These are phyloP conservation scores for Melinaea menophilus DNA, from an alignment of 2,888 invertebrate species.

Conservation along the genomic window DNA sequence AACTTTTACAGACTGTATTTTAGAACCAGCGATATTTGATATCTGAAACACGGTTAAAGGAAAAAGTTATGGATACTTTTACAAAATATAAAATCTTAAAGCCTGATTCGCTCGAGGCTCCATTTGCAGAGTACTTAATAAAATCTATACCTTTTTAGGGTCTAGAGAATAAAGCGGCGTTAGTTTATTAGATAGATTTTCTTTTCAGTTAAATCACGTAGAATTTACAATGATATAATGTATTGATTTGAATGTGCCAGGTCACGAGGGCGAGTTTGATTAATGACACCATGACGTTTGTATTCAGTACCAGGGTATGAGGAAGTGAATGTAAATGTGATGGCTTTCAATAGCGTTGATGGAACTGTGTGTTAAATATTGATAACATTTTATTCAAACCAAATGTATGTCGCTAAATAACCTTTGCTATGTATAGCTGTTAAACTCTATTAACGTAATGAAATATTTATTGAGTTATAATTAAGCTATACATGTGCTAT, in stretches of 20 bases:
- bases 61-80: not conserved
- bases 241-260: slow-evolving; percentile 61
- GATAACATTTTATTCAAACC: slow-evolving; percentile 3
- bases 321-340: slow-evolving; percentile 17
- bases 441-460: no score
- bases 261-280: slow-evolving; percentile 56
- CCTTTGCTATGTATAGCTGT: no score
- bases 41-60: slow-evolving; percentile 20
- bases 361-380: slow-evolving; percentile 13
- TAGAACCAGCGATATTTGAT: slow-evolving; percentile 29
- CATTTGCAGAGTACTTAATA: not conserved
- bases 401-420: no score
- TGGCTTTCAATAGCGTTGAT: slow-evolving; percentile 13
- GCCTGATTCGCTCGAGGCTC: not conserved
- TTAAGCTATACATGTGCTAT: no score
- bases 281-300: slow-evolving; percentile 58
- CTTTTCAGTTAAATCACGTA: not conserved
- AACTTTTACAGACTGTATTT: slow-evolving; percentile 33
- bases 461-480: no score
- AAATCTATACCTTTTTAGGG: not conserved
- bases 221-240: slow-evolving; percentile 10
- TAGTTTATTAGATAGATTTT: not conserved
- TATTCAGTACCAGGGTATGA: slow-evolving; percentile 43
- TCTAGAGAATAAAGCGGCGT: not conserved
- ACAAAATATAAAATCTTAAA: not conserved